phyloP scores from a whole-genome alignment of 2,797 vertebrate species.

The Takifugu rubripes region DNA sequence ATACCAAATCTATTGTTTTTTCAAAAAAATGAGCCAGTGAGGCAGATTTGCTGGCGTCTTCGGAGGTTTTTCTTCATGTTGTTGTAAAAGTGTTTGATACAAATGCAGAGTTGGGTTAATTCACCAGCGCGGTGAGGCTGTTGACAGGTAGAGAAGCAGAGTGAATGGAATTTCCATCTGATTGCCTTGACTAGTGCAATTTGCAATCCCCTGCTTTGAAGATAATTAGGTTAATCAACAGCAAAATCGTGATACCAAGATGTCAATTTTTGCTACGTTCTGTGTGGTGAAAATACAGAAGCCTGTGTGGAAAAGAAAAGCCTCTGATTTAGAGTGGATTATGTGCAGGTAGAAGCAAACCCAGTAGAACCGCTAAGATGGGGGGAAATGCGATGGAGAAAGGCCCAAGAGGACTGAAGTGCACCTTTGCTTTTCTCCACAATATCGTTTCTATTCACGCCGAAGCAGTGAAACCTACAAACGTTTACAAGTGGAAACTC shows the following conservation, averaged over 20 bases:
- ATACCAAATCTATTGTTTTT: too few species aligned
- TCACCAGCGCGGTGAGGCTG: neutral
- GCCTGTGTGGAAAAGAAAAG: slow-evolving; percentile 21
- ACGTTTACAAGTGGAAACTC: neutral
- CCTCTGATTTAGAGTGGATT: slow-evolving; percentile 24
- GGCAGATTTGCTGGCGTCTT: too few species aligned
- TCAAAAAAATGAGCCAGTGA: too few species aligned
- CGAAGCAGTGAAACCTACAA: neutral
- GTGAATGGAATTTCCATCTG: slow-evolving; percentile 30
- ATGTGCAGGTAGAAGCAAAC: slow-evolving; percentile 36
- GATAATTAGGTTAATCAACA: slow-evolving; percentile 34
- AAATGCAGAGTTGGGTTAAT: neutral
- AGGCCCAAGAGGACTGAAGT: neutral
- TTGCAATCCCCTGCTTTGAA: slow-evolving; percentile 24
- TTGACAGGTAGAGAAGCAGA: slow-evolving; percentile 10
- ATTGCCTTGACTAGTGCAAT: slow-evolving; percentile 34
- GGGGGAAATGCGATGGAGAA: slow-evolving; percentile 24
- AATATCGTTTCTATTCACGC: slow-evolving; percentile 1
- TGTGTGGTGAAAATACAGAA: slow-evolving; percentile 13
- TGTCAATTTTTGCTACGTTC: slow-evolving; percentile 28
- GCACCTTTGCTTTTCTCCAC: neutral
- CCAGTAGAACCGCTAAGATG: slow-evolving; percentile 32
- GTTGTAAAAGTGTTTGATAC: too few species aligned
- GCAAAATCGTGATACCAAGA: neutral
- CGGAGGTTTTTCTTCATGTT: too few species aligned